Evolutionary conservation across 1,140 invertebrate genomes (phyloP).

Genomic region (Cydia splendana): DNA sequence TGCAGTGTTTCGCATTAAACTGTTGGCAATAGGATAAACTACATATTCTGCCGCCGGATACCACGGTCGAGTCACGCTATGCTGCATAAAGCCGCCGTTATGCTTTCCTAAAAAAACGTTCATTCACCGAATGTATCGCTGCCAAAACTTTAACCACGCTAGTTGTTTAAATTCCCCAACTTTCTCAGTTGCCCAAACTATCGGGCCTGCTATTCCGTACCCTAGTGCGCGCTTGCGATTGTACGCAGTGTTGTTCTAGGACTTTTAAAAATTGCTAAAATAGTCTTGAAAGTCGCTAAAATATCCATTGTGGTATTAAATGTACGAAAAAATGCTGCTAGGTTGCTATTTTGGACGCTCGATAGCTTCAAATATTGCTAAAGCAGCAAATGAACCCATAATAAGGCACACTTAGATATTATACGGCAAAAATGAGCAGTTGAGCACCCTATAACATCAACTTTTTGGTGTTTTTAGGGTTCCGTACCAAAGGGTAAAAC

Average conservation of each 20-base stretch:
- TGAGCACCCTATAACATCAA: no score
- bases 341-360: no score
- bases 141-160: conserved; percentile 17
- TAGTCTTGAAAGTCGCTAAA: no score
- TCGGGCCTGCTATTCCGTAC: neutral
- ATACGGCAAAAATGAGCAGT: no score
- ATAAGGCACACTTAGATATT: no score
- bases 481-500: no score
- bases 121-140: conserved; percentile 23
- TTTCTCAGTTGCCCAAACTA: conserved; percentile 4
- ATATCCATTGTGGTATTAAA: no score
- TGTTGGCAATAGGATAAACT: neutral
- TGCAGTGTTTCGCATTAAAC: conserved; percentile 3
- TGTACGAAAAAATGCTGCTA: no score
- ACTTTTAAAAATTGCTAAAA: no score
- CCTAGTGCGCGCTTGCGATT: neutral
- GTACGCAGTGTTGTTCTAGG: neutral
- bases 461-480: no score
- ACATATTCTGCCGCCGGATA: conserved; percentile 8
- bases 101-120: conserved; percentile 14
- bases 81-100: conserved; percentile 21
- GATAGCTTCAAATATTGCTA: no score
- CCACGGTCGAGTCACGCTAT: conserved; percentile 21
- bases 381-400: no score
- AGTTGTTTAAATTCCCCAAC: conserved; percentile 10